These are phyloP conservation scores for Solea solea DNA, from an alignment of 2,113 vertebrate species.

Conservation along the genomic window DNA sequence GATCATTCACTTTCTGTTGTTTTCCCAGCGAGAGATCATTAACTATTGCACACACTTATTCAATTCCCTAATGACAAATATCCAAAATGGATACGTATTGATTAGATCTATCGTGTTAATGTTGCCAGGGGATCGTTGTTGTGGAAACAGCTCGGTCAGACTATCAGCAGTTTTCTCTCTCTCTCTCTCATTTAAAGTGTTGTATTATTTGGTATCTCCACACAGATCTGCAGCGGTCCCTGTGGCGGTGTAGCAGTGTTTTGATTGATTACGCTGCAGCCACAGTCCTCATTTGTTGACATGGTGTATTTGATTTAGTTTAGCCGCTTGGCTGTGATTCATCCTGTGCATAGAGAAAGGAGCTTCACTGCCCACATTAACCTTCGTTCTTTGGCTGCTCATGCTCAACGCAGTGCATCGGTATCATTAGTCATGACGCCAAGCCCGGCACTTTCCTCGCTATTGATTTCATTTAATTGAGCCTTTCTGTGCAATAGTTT, in stretches of 20 bases:
- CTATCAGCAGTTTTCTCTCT: not conserved
- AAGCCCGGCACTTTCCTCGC: not conserved
- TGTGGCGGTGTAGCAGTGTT: slow-evolving; percentile 15
- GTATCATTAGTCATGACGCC: slow-evolving; percentile 26
- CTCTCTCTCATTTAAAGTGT: slow-evolving; percentile 5
- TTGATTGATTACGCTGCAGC: slow-evolving; percentile 35
- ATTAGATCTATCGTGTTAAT: slow-evolving; percentile 31
- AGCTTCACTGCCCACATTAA: slow-evolving; percentile 11
- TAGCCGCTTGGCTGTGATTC: slow-evolving; percentile 25
- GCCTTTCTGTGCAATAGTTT: slow-evolving; percentile 16
- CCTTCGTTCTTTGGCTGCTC: slow-evolving; percentile 1
- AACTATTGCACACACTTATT: not conserved
- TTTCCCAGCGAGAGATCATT: no score
- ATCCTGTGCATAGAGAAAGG: slow-evolving; percentile 24
- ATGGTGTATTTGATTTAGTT: slow-evolving; percentile 22
- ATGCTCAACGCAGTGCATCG: slow-evolving; percentile 11
- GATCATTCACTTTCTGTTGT: no score
- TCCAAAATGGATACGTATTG: slow-evolving; percentile 48
- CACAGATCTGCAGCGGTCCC: slow-evolving; percentile 11
- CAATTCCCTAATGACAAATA: not conserved
- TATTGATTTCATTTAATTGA: slow-evolving; percentile 42
- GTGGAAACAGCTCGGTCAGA: slow-evolving; percentile 48
- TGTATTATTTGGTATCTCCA: slow-evolving; percentile 17
- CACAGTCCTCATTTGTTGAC: slow-evolving; percentile 39
- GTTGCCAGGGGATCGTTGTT: slow-evolving; percentile 58